Evolutionary conservation across 2,113 vertebrate genomes (phyloP).

Genomic region (Piaya cayana): DNA sequence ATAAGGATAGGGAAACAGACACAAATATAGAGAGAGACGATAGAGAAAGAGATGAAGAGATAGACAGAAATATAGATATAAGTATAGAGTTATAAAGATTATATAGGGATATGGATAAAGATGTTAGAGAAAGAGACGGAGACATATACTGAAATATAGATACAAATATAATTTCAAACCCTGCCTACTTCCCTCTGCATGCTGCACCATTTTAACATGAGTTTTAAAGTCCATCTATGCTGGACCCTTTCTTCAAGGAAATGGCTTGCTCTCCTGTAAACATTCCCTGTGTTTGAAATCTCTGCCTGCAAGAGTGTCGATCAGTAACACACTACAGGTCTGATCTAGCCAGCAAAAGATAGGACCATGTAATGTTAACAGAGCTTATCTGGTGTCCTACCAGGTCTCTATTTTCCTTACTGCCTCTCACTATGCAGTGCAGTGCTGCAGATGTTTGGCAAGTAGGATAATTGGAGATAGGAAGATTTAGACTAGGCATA

Average conservation of each 20-base stretch:
- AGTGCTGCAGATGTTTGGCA: neutral
- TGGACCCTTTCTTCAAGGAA: neutral
- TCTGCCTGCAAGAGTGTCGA: neutral
- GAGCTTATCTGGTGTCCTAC: neutral
- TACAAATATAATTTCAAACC: neutral
- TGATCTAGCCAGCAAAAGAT: accelerated
- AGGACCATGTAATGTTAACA: accelerated
- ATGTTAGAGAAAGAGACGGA: neutral
- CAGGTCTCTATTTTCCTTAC: neutral
- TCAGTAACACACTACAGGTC: neutral
- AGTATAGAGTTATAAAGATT: no score
- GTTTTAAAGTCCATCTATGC: neutral
- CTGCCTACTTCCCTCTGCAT: neutral
- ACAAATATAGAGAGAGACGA: neutral
- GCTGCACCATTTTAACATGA: neutral
- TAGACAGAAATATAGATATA: no score
- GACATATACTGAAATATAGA: neutral
- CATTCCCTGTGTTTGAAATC: neutral
- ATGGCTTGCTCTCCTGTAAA: neutral
- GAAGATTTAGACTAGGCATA: no score
- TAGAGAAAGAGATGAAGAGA: neutral
- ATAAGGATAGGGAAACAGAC: neutral
- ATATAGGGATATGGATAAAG: neutral
- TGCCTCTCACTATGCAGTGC: neutral
- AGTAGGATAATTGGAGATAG: no score